Conservation (phyloP, 2,888 invertebrate species). For the Acronicta aceris region DNA sequence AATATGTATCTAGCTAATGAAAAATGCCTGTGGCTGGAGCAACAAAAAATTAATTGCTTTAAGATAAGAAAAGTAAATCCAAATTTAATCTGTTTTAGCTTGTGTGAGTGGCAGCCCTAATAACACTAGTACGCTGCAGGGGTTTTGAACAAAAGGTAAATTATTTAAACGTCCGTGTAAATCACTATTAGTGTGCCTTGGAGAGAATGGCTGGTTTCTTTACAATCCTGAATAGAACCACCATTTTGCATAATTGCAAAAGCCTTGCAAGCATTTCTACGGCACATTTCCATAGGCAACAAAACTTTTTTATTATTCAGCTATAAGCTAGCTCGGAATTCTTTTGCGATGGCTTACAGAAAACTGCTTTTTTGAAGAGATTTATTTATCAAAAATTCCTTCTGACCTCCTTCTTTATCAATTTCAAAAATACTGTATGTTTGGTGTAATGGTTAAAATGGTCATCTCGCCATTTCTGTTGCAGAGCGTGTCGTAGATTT, state of each 20-base stretch:
- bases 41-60: neutral
- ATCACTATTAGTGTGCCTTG: constrained; percentile 46
- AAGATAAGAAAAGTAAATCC: neutral
- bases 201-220: constrained; percentile 39
- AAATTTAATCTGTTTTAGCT: neutral
- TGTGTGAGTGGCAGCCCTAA: constrained; percentile 21
- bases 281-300: neutral
- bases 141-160: constrained; percentile 45
- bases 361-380: neutral
- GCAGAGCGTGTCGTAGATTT: too few species aligned
- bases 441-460: too few species aligned
- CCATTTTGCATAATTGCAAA: constrained; percentile 18
- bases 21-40: too few species aligned
- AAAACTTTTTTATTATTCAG: neutral
- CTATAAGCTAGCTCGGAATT: neutral
- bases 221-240: constrained; percentile 24
- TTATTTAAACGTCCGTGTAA: constrained; percentile 49
- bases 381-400: too few species aligned
- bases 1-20: too few species aligned
- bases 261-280: constrained; percentile 8
- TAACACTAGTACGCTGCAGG: constrained; percentile 30
- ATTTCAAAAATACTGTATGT: too few species aligned
- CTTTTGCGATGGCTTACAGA: neutral
- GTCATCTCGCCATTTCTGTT: too few species aligned
- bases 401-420: too few species aligned